phyloP scores from a whole-genome alignment of 2,113 vertebrate genomes.

The Pteropus alecto region DNA sequence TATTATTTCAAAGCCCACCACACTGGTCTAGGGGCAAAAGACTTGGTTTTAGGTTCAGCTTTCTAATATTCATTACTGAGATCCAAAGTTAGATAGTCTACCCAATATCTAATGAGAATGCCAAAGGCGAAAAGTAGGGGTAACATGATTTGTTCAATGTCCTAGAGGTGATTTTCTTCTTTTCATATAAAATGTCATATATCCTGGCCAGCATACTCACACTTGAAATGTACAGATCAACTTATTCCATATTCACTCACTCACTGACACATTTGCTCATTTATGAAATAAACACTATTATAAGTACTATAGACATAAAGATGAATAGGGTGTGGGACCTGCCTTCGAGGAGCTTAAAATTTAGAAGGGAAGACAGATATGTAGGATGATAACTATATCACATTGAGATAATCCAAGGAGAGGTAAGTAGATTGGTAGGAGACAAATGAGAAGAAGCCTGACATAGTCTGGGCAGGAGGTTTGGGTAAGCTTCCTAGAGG shows the following conservation, averaged over 20 bases:
- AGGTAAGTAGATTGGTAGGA: not conserved
- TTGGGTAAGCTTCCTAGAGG: not conserved
- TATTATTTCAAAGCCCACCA: not conserved
- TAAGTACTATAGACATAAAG: conserved; percentile 12
- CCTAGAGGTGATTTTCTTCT: not conserved
- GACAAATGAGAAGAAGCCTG: not conserved
- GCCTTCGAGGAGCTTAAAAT: not conserved
- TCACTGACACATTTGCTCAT: not conserved
- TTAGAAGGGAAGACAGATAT: not conserved
- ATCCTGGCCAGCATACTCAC: not conserved
- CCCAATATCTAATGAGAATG: not conserved
- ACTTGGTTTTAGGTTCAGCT: not conserved
- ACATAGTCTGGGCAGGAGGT: not conserved
- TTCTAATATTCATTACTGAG: not conserved
- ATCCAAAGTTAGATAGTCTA: not conserved
- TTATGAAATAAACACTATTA: not conserved
- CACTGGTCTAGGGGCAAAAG: not conserved
- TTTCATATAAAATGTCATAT: conserved; percentile 2
- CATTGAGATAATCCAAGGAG: not conserved
- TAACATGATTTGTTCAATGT: not conserved
- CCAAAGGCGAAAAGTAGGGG: not conserved
- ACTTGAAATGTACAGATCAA: not conserved
- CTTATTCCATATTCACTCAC: not conserved
- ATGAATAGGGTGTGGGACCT: not conserved
- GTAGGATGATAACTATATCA: not conserved